Conservation (phyloP, 2,888 invertebrate genomes). For the Eumacrocentrus americanus region DNA sequence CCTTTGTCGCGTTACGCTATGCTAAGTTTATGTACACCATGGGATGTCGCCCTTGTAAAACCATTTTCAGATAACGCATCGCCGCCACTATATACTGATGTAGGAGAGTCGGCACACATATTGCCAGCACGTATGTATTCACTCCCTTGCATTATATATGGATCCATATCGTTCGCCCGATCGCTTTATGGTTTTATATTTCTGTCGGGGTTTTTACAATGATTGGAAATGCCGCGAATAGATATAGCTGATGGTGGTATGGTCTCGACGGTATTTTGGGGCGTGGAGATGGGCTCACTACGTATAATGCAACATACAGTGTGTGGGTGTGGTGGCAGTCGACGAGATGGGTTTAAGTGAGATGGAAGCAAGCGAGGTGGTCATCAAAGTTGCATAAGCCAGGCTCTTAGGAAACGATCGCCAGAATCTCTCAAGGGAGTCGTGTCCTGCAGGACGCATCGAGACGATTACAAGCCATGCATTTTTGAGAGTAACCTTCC, state of each 20-base stretch:
- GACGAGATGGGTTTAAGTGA: slow-evolving; percentile 6
- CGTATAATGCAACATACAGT: too few species aligned
- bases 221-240: slow-evolving; percentile 58
- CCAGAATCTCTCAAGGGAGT: slow-evolving; percentile 52
- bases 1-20: slow-evolving; percentile 41
- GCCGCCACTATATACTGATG: slow-evolving; percentile 44
- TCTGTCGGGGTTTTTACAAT: slow-evolving; percentile 59
- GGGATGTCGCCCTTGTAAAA: slow-evolving; percentile 62
- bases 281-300: background rate
- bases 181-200: slow-evolving; percentile 60
- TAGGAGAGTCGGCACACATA: slow-evolving; percentile 27
- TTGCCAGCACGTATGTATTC: slow-evolving; percentile 20
- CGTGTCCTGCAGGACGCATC: slow-evolving; percentile 53
- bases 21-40: slow-evolving; percentile 57
- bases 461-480: slow-evolving; percentile 54
- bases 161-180: slow-evolving; percentile 56
- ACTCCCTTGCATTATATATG: slow-evolving; percentile 51
- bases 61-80: slow-evolving; percentile 60
- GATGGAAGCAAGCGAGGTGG: slow-evolving; percentile 43
- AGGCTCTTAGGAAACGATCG: slow-evolving; percentile 60
- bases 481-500: too few species aligned
- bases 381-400: slow-evolving; percentile 60
- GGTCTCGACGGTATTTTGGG: slow-evolving; percentile 1
- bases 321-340: slow-evolving; percentile 7
- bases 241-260: slow-evolving; percentile 38